Evolutionary conservation across 2,113 vertebrate genomes (phyloP), one percentile per base, ranked within the genome.

Genomic region (Lophotis ruficrista): DNA sequence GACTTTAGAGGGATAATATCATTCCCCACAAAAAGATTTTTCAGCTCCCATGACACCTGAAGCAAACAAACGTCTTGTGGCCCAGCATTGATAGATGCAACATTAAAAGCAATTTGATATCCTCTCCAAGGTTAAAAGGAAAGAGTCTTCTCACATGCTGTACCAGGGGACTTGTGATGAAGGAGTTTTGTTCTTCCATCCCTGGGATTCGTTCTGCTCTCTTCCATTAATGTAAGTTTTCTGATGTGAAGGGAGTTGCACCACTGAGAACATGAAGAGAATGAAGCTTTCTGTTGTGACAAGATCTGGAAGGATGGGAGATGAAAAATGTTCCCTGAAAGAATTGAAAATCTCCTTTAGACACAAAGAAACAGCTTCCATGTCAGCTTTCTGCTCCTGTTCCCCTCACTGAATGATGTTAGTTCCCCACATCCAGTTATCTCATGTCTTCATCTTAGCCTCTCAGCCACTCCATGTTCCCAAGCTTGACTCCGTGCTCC

Each of bases 21-120:
- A 69, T 76, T 93, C 73, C 48, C 71, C 2, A 0, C 77, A 89
- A 93, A 93, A 93, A 91, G 87, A 96, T 90, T 97, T 96, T 93
- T 96, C 87, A 83, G 78, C 58, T 96, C 77, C 60, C 90, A 73
- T 93, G 91, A 87, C 93, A 96, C 85, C 75, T 69, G 86, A 95
- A 93, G 72, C 91, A 94, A 97, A 93, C 87, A 94, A 94, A 90
- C 0, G 6, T 83, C 78, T 87, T 81, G 56, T 88, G 61, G 80
- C 54, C 58, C 37, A 81, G 81, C 95, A 92, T 0, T 97, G 93
- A 95, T 83, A 96, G 93, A 96, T 92, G 70, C 86, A 87, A 96
- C 66, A 71, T 92, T 86, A 95, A 92, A 95, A 88, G 88, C 60
- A 83, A 95, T 76, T 66, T 70, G 73, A 96, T 95, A 95, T 64